Conservation (phyloP, 2,113 vertebrate genomes). For the Kobus ellipsiprymnus region DNA sequence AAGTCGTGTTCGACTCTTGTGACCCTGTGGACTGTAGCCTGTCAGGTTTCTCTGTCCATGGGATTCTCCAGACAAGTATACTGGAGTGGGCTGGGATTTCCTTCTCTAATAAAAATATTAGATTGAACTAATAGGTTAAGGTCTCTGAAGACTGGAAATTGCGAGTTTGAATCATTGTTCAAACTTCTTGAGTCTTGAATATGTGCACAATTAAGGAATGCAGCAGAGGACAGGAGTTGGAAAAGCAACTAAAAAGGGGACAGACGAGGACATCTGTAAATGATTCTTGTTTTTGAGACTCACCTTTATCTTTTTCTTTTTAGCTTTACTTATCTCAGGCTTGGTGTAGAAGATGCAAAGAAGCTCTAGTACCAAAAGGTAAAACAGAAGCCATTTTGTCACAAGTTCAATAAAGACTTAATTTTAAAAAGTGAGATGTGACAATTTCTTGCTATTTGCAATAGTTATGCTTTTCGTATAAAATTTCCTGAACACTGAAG, state of each 20-base stretch:
- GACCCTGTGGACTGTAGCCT: background rate
- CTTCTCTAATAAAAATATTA: background rate
- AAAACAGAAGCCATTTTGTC: no score
- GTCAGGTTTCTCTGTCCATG: background rate
- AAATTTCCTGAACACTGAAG: no score
- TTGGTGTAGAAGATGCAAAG: background rate
- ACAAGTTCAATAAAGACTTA: no score
- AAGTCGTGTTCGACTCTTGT: accelerated
- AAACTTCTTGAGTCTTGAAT: background rate
- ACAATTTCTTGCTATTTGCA: no score
- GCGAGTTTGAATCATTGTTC: background rate
- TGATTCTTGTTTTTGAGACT: background rate
- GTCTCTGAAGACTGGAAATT: background rate
- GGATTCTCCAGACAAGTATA: background rate
- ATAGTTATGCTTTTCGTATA: no score
- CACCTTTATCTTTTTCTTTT: background rate
- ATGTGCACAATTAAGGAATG: background rate
- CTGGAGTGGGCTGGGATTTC: background rate
- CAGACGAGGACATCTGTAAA: background rate
- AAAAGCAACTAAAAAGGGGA: background rate
- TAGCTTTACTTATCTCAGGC: background rate
- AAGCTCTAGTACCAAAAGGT: background rate
- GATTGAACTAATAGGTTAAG: background rate
- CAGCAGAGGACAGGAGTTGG: background rate
- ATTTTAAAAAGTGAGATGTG: no score